These are phyloP conservation scores for Orientallactaga sibirica DNA, from an alignment of 2,797 vertebrate genomes.

Conservation along the genomic window DNA sequence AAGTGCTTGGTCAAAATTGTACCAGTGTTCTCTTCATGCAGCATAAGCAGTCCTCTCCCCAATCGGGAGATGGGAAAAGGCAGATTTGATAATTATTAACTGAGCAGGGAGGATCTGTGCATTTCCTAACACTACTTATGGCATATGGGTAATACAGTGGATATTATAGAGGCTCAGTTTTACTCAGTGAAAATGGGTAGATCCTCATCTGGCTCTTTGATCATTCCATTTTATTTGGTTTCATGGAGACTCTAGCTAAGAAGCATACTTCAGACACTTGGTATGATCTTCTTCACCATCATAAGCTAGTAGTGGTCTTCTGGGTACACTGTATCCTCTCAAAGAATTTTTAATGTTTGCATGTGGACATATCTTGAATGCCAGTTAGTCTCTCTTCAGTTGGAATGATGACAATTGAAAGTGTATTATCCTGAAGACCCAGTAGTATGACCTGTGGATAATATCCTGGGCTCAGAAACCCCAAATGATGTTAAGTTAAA, in stretches of 20 bases:
- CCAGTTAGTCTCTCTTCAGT: neutral
- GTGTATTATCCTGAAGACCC: neutral
- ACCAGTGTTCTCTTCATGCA: neutral
- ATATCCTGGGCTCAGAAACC: neutral
- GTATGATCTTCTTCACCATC: neutral
- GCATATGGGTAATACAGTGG: neutral
- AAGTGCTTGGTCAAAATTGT: neutral
- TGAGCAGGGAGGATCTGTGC: neutral
- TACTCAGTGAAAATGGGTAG: neutral
- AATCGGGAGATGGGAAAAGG: neutral
- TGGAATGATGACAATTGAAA: neutral
- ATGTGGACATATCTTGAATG: neutral
- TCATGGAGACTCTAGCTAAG: neutral
- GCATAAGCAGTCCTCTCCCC: neutral
- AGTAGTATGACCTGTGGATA: neutral
- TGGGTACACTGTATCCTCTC: neutral
- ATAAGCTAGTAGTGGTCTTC: neutral
- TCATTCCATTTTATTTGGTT: neutral
- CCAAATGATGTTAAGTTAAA: neutral
- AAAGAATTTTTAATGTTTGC: neutral
- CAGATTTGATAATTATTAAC: neutral
- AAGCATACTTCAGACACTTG: neutral
- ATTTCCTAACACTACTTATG: neutral
- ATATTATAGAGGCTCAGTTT: neutral
- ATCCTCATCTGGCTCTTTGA: neutral